These are phyloP conservation scores for Agrochola litura DNA, from an alignment of 2,888 invertebrate species.

Conservation along the genomic window DNA sequence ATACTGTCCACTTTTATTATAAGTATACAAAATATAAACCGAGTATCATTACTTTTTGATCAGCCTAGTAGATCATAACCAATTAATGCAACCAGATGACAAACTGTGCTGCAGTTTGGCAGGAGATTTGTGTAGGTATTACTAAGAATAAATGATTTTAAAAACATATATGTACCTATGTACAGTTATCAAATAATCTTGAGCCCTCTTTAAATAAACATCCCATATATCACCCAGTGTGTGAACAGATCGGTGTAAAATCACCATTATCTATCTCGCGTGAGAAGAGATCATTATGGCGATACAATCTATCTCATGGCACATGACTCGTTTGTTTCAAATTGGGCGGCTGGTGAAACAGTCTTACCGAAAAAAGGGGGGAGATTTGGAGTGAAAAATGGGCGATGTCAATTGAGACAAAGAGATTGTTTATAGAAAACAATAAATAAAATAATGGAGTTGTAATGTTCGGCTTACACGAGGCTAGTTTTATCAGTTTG, in stretches of 20 bases:
- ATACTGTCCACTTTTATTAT: too few species aligned
- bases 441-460: neutral
- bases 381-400: neutral
- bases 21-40: too few species aligned
- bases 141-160: neutral
- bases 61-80: too few species aligned
- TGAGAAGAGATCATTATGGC: conserved; percentile 40
- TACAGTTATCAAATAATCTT: neutral
- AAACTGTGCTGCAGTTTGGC: neutral
- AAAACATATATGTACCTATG: neutral
- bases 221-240: conserved; percentile 10
- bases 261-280: conserved; percentile 36
- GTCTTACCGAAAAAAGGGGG: neutral
- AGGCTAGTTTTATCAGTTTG: too few species aligned
- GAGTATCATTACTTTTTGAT: too few species aligned
- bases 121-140: neutral
- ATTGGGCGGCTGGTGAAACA: conserved; percentile 26
- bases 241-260: conserved; percentile 43
- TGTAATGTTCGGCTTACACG: neutral
- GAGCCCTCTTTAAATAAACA: neutral
- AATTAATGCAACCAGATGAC: neutral
- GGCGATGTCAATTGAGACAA: neutral
- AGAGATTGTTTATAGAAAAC: neutral
- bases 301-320: conserved; percentile 40
- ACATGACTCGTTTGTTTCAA: conserved; percentile 43